Evolutionary conservation across 2,888 invertebrate species (phyloP), one percentile per base, ranked within the genome.

Genomic region (Cyrtodaria siliqua): DNA sequence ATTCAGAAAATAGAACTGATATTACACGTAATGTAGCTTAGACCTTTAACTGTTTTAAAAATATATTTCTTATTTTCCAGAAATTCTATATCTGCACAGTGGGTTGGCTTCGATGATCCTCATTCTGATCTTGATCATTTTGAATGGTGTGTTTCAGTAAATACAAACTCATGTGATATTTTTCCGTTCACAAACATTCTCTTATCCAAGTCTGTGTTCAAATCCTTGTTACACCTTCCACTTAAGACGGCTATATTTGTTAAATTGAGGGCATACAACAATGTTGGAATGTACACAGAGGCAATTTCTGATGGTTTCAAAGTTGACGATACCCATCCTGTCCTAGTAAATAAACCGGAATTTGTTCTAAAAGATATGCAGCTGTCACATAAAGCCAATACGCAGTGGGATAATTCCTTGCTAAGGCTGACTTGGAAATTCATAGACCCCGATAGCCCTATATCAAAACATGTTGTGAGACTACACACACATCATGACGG

Each of bases 341-440:
- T 26, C 24, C 12, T 67, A 23, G 27, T 67, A 23, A 1, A 49
- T 0, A 64, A 26, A 38, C 73, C 78, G 16, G 16, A 47, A 2
- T 42, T 73, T 49, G n/a, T 56, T 2, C 16, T 24, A 1, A n/a
- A n/a, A n/a, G 14, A 61, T 12, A 24, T 6, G 49, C 27, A 50
- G 20, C 29, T 42, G 14, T n/a, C 50, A 12, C 2, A 6, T 1
- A 14, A 29, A 18, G 18, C 29, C 9, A 50, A 12, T 14, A 33
- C 27, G 9, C 76, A 81, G 44, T 77, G 70, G 56, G 83, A 81
- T 16, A 67, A 64, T 24, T 80, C 80, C 2, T 14, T 83, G 20
- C 49, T 83, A 14, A 14, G 67, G 12, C 14, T 67, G 6, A 16
- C 23, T 2, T 78, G 78, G 78, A 50, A 64, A 52, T 79, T 82